Percentiles rank a stretch among this genome's conserved stretches.
Evolutionary conservation across 2,888 invertebrate genomes (phyloP).

Genomic region (Diplolepis rosae): DNA sequence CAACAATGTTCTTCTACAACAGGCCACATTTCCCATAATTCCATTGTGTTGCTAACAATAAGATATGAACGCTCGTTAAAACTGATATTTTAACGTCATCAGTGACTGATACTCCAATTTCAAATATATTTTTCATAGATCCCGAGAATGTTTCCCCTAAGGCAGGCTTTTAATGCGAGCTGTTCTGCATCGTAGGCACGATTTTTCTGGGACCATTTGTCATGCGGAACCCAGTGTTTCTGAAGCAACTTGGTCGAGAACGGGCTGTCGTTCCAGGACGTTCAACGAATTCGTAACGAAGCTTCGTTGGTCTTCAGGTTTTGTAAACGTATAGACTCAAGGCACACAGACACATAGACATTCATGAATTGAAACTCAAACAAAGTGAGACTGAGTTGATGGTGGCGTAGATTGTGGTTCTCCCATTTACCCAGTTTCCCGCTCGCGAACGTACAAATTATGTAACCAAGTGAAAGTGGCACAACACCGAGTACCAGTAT

Average conservation of each 20-base stretch:
- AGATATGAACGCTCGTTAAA: not conserved
- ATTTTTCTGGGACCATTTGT: conserved; percentile 13
- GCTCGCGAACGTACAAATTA: conserved; percentile 67
- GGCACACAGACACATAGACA: not conserved
- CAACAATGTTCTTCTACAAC: too few species aligned
- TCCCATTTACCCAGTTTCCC: conserved; percentile 73
- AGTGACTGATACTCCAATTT: not conserved
- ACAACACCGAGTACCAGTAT: conserved; percentile 65
- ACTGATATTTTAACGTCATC: not conserved
- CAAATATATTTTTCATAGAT: not conserved
- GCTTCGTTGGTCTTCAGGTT: not conserved
- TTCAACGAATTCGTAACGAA: conserved; percentile 25
- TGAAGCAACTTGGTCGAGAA: conserved; percentile 8
- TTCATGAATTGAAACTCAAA: conserved; percentile 4
- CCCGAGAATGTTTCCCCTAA: not conserved
- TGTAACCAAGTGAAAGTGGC: conserved; percentile 74
- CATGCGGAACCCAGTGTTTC: conserved; percentile 3
- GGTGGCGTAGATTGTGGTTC: conserved; percentile 70
- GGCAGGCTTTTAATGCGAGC: not conserved
- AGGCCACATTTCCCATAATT: too few species aligned
- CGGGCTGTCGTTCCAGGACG: not conserved
- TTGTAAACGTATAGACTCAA: not conserved
- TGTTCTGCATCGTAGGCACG: conserved; percentile 16
- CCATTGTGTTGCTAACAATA: too few species aligned
- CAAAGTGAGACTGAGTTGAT: conserved; percentile 40